Base-by-base conservation (phyloP, 2,888 invertebrate species). In the Rutpela maculata region DNA sequence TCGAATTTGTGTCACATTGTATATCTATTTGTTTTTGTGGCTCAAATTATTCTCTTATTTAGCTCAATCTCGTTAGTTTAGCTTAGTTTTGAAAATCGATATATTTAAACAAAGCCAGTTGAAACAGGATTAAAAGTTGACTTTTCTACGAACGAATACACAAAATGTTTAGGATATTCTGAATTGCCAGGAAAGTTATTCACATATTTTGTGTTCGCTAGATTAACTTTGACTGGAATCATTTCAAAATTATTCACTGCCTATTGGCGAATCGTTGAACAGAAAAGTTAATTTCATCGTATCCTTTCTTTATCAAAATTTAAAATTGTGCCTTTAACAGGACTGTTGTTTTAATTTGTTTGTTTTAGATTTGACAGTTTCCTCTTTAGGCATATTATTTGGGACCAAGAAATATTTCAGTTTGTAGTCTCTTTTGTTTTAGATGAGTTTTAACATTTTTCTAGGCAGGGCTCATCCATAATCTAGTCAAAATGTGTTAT, bases 241-340 rank as follows among this genome's bases (percentile, higher is more conserved):
- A 43, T 60, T 63, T 50, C 6, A 72, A 50, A 59, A 60, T 60
- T 60, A 22, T 67, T 55, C 60, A 69, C 56, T 65, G 70, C 65
- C 65, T 65, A 55, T 26, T 9, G 18, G 26, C 19, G 22, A 38
- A 15, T 26, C 22, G 50, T 31, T 31, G 63, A 55, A 31, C 18
- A 55, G 67, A 26, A 55, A 70, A 38, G 35, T 62, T 26, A 12
- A 17, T 67, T 76, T 56, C 19, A 50, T 43, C 26, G 63, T 57
- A 57, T 59, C 59, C 68, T 69, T 22, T 78, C 72, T 78, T 78
- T 76, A 78, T 78, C 78, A 80, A 81, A 82, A 84, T 82, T 82
- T 84, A 82, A 86, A 86, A 86, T 87, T 86, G 88, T 88, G 88
- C 88, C 88, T 88, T 88, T 86, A 77, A 81, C 82, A 84, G 85